Base-by-base conservation (phyloP, 2,797 vertebrate genomes). In the Rallus crepitans region DNA sequence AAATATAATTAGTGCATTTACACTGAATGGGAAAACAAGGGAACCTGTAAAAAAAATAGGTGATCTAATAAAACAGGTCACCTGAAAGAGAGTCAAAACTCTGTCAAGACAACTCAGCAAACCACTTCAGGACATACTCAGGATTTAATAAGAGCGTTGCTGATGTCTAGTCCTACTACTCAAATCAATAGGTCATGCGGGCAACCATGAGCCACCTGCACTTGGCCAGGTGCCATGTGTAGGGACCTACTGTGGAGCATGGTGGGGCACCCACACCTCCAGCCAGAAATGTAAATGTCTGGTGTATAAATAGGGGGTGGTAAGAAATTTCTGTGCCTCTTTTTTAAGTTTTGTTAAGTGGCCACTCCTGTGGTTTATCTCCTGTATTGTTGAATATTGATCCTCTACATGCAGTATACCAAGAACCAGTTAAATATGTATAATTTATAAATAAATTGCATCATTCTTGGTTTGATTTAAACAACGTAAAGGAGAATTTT, bases 191-290 rank as follows among this genome's bases (percentile, higher is more conserved):
- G 6, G 18, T 53, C 50, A 71, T 33, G 31, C 20, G 63, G 31
- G 19, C 27, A 40, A 87, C 10, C 2, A 6, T 0, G 8, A 33
- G 39, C 24, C 14, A 60, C 59, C 30, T 21, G 33, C 3, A 5
- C 27, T 31, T 6, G 7, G 24, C 6, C 0, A 0, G 15, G 18
- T 15, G 35, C 47, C 60, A 57, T 0, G 1, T 2, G 2, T 17
- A 24, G 47, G 15, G 14, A 69, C 4, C 25, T 18, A 10, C n/a
- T 28, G 15, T 30, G 23, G n/a, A 35, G 19, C 73, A 33, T 0
- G 0, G 28, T 6, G 13, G 11, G 6, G 16, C 8, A 63, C 12
- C 20, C 19, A 30, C 9, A 35, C 1, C 10, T 65, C 37, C 52
- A 56, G 7, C 5, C 9, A 8, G 31, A 69, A 24, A 42, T n/a